phyloP scores from a whole-genome alignment of 2,113 vertebrate genomes.

The Thalassarche chlororhynchos region DNA sequence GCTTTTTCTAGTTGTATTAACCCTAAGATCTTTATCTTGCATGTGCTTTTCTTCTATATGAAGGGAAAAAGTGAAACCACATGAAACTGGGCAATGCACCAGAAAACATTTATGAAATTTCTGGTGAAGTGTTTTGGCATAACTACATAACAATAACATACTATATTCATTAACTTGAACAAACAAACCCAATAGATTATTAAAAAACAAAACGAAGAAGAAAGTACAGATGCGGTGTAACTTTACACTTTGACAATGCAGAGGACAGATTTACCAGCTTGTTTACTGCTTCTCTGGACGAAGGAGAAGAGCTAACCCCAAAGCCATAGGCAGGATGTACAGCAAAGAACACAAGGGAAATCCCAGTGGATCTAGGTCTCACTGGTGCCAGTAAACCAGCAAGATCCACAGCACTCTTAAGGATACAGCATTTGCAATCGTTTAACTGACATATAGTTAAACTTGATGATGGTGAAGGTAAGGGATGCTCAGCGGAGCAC shows the following conservation, averaged over 20 bases:
- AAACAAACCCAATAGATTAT: slow-evolving; percentile 75
- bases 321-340: not conserved
- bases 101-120: slow-evolving; percentile 74
- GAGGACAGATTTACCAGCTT: slow-evolving; percentile 10
- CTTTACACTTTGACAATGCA: slow-evolving; percentile 35
- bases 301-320: slow-evolving; percentile 1
- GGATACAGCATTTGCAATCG: not conserved
- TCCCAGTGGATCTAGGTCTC: not conserved
- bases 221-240: slow-evolving; percentile 55
- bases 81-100: slow-evolving; percentile 65
- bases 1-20: slow-evolving; percentile 3
- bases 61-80: slow-evolving; percentile 68
- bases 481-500: not conserved
- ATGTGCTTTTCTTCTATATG: slow-evolving; percentile 40
- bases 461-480: not conserved
- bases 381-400: not conserved
- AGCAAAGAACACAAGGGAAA: not conserved
- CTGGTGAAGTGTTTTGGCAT: slow-evolving; percentile 74
- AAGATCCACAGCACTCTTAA: not conserved
- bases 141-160: slow-evolving; percentile 72
- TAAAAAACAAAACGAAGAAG: slow-evolving; percentile 37
- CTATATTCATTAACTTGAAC: slow-evolving; percentile 77
- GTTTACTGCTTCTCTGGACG: slow-evolving; percentile 19
- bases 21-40: slow-evolving; percentile 19
- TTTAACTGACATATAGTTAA: not conserved